A percentile compares a stretch with the other conserved stretches of the same genome.
Conservation (phyloP, 2,888 invertebrate genomes). For the Callimorpha dominula region DNA sequence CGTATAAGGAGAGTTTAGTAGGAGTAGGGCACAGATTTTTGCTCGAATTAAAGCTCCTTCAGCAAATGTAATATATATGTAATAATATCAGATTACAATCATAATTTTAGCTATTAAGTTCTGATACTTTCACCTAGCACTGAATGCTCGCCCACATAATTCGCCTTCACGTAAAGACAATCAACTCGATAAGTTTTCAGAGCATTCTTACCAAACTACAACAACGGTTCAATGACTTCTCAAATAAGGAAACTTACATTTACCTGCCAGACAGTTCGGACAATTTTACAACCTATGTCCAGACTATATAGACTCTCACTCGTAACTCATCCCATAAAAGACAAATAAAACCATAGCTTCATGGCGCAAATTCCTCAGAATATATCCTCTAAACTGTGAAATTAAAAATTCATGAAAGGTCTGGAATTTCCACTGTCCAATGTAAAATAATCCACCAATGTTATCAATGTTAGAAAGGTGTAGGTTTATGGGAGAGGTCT, state of each 20-base stretch:
- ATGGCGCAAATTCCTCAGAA: slow-evolving; percentile 65
- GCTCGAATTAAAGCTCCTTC: neutral
- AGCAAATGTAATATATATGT: neutral
- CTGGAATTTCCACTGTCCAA: slow-evolving; percentile 26
- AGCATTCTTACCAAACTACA: slow-evolving; percentile 3
- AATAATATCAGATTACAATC: neutral
- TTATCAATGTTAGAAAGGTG: slow-evolving; percentile 39
- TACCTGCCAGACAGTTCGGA: slow-evolving; percentile 19
- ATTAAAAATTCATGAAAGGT: slow-evolving; percentile 68
- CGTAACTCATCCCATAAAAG: slow-evolving; percentile 40
- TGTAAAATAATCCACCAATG: slow-evolving; percentile 21
- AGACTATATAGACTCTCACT: slow-evolving; percentile 14
- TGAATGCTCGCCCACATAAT: neutral
- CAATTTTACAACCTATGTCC: slow-evolving; percentile 33
- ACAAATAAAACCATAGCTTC: slow-evolving; percentile 55
- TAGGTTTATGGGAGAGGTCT: slow-evolving; percentile 41
- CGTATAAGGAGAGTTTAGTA: neutral
- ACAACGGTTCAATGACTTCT: slow-evolving; percentile 6
- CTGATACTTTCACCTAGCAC: neutral
- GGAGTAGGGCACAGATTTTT: neutral
- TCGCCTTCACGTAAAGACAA: neutral
- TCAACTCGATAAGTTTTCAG: neutral
- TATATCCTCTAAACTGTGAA: slow-evolving; percentile 68
- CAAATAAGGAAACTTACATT: slow-evolving; percentile 14
- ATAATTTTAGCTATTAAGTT: neutral